Evolutionary conservation across 2,888 invertebrate species (phyloP), one percentile per base, ranked within the genome.

Genomic region (Xanthostigma xanthostigma): DNA sequence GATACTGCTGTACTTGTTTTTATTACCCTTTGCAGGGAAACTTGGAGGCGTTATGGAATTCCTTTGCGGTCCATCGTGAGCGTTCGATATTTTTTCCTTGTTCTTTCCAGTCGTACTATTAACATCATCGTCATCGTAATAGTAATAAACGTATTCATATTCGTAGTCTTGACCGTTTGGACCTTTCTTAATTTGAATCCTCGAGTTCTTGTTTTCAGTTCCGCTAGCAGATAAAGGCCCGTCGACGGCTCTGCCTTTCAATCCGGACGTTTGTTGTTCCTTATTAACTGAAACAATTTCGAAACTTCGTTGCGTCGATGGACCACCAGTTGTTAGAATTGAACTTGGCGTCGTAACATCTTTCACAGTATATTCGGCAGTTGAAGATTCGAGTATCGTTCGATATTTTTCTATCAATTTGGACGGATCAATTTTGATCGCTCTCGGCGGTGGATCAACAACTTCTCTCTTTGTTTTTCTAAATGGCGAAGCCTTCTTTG

Each of bases 111-210:
- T 64, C 65, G 53, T 60, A 60, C 10, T 66, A 65, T 51, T 72
- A 73, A 44, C 79, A 14, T 84, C 85, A 4, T 86, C 87, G 54
- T 89, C 89, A 57, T 90, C 88, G 57, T 87, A 86, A 59, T 91
- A 91, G 61, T 91, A 91, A 61, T 91, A 91, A 33, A 91, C 85
- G 61, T 91, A 91, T 63, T 91, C 91, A 60, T 90, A 91, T 64
- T 91, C 91, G 60, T 90, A 90, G 61, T 91, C 90, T 64, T 89
- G 84, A 2, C 90, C 90, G 59, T 90, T 89, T 2, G 88, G 87
- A 11, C 87, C 90, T 61, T 89, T 90, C 60, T 90, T 88, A 36
- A 90, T 81, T 72, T 89, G 81, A 56, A 85, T 82, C 51, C 83
- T 71, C 0, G 84, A 84, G 55, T 82, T 78, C 57, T 71, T 68